Evolutionary conservation across 2,888 invertebrate species (phyloP).

Genomic region (Zonitis immaculata): DNA sequence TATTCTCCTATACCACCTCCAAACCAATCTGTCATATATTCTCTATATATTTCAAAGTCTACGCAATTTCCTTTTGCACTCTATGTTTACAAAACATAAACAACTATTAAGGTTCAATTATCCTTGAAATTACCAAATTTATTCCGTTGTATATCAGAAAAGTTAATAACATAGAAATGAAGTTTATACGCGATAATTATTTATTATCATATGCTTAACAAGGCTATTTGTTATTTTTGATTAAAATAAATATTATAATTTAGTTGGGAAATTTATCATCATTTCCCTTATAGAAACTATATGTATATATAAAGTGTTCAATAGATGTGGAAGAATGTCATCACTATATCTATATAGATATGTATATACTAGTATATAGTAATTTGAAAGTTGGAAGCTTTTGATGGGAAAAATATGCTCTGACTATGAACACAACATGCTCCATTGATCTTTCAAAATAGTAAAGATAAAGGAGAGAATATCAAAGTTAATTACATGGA

Average conservation of each 20-base stretch:
- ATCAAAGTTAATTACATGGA: constrained; percentile 49
- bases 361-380: too few species aligned
- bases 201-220: too few species aligned
- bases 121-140: constrained; percentile 38
- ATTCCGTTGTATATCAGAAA: constrained; percentile 32
- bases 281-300: too few species aligned
- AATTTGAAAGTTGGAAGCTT: not conserved
- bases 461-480: constrained; percentile 18
- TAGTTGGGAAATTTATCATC: too few species aligned
- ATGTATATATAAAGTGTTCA: too few species aligned
- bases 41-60: constrained; percentile 11
- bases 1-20: too few species aligned
- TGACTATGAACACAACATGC: constrained; percentile 30
- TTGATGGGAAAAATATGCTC: constrained; percentile 16
- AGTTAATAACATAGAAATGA: constrained; percentile 22
- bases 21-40: constrained; percentile 8
- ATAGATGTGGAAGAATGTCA: not conserved
- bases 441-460: constrained; percentile 42
- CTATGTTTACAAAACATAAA: constrained; percentile 36
- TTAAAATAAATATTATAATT: not conserved
- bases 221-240: too few species aligned
- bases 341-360: too few species aligned
- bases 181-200: not conserved
- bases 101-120: constrained; percentile 39
- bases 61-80: constrained; percentile 29